Evolutionary conservation across 2,113 vertebrate genomes (phyloP).

Genomic region (Corythornis cristatus): DNA sequence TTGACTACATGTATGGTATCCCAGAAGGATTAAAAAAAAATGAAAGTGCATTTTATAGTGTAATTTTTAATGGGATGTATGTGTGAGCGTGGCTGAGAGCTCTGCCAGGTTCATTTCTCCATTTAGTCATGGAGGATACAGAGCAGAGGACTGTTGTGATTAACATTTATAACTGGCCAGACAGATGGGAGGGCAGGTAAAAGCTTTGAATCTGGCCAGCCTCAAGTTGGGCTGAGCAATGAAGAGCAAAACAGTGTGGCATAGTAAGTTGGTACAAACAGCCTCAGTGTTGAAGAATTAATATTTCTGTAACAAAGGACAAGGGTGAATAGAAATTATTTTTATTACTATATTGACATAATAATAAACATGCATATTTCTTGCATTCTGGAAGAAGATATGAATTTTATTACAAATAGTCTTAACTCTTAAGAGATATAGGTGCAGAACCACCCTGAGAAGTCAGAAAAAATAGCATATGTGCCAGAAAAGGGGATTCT

Average conservation of each 20-base stretch:
- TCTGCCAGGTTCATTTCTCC: background rate
- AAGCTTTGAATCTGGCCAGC: background rate
- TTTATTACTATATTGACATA: background rate
- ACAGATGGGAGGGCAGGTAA: background rate
- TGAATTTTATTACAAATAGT: background rate
- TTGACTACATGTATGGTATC: background rate
- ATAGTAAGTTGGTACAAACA: background rate
- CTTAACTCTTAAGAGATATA: background rate
- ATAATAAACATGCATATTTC: background rate
- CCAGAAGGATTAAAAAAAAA: background rate
- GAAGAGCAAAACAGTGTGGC: background rate
- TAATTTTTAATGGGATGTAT: background rate
- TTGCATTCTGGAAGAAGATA: background rate
- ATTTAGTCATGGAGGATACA: background rate
- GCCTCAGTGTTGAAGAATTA: background rate
- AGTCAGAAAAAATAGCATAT: background rate
- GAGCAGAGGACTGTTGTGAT: background rate
- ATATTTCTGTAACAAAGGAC: background rate
- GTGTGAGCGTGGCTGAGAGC: background rate
- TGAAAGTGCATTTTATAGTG: background rate
- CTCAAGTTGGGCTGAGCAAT: background rate
- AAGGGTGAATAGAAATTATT: background rate
- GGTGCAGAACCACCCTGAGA: background rate
- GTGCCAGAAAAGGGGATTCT: background rate
- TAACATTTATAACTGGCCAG: background rate